phyloP scores from a whole-genome alignment of 1,140 invertebrate species.

The Episyrphus balteatus region DNA sequence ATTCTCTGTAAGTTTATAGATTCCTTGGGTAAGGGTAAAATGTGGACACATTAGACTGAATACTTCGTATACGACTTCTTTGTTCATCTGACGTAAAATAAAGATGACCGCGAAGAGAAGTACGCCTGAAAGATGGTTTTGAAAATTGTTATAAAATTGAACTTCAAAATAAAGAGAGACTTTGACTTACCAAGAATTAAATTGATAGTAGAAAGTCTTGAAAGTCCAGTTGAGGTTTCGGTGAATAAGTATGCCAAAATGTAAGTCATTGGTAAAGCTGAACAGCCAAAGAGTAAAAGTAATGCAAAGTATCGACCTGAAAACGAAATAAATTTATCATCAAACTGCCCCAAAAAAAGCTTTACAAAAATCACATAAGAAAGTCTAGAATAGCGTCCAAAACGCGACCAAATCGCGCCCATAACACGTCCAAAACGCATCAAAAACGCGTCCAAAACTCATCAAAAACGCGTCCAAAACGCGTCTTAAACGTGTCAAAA shows the following conservation, averaged over 20 bases:
- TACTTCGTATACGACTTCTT: too few species aligned
- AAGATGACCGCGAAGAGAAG: too few species aligned
- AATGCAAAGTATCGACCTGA: conserved; percentile 20
- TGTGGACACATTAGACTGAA: neutral
- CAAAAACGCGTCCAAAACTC: too few species aligned
- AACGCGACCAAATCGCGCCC: too few species aligned
- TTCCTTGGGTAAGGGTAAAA: neutral
- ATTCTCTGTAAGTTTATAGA: neutral
- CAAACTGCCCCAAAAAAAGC: too few species aligned
- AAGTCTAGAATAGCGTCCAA: too few species aligned
- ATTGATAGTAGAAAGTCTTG: conserved; percentile 1
- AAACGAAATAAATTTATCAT: neutral
- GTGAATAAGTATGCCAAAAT: conserved; percentile 47
- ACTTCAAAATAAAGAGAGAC: neutral
- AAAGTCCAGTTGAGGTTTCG: conserved; percentile 48
- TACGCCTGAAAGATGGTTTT: neutral
- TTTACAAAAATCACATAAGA: too few species aligned
- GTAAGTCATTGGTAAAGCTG: conserved; percentile 40
- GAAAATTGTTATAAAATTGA: neutral
- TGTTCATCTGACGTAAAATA: too few species aligned
- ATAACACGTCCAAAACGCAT: too few species aligned
- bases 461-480: too few species aligned
- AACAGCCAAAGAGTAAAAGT: conserved; percentile 38
- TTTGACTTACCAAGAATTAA: neutral
- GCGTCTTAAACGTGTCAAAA: too few species aligned